Evolutionary conservation across 2,797 vertebrate species (phyloP).

Genomic region (Carcharodon carcharias): DNA sequence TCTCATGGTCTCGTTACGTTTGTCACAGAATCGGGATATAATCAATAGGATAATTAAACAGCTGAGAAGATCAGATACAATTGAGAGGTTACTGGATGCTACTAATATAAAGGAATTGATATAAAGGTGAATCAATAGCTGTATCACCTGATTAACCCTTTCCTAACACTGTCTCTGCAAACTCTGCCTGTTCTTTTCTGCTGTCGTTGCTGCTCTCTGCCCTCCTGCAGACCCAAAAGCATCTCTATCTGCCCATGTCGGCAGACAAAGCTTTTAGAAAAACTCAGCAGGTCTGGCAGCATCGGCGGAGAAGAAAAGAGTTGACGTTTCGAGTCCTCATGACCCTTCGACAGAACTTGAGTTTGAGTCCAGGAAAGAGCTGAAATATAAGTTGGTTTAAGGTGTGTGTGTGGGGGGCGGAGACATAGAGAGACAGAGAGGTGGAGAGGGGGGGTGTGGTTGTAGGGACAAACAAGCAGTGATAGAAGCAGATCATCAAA

Average conservation of each 20-base stretch:
- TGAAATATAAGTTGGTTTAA: too few species aligned
- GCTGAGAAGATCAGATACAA: background rate
- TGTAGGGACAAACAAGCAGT: too few species aligned
- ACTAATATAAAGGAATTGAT: background rate
- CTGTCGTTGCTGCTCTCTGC: too few species aligned
- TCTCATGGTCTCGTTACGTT: background rate
- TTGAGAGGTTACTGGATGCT: background rate
- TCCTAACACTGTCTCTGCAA: background rate
- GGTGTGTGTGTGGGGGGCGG: too few species aligned
- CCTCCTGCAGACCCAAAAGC: background rate
- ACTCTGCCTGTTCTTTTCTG: background rate
- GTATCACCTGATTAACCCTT: background rate
- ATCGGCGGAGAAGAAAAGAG: too few species aligned
- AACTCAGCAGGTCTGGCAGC: too few species aligned
- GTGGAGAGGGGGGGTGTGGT: too few species aligned
- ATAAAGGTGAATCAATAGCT: background rate
- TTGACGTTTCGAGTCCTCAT: too few species aligned
- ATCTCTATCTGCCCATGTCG: background rate
- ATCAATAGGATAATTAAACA: background rate
- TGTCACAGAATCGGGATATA: background rate
- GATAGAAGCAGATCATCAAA: too few species aligned
- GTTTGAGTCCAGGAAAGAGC: too few species aligned
- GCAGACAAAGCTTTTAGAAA: background rate
- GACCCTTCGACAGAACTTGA: too few species aligned
- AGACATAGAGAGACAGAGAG: too few species aligned